Percentiles rank a stretch among this genome's conserved stretches.
Evolutionary conservation across 2,113 vertebrate genomes (phyloP).

Genomic region (Zootoca vivipara): DNA sequence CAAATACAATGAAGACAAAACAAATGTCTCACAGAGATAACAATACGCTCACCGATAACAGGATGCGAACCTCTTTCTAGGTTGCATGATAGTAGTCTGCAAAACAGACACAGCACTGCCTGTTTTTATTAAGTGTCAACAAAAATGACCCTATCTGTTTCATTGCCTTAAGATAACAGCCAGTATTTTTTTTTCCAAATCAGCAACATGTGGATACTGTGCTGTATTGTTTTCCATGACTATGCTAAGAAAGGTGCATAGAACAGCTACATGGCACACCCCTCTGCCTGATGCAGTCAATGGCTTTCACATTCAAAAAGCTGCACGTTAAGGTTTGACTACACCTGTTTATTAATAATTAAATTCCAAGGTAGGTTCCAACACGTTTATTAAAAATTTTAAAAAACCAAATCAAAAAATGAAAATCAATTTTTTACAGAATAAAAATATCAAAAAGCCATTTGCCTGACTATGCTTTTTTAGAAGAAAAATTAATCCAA

Average conservation of each 20-base stretch:
- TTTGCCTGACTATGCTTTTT: no score
- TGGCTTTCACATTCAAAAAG: background rate
- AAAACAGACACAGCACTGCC: fast-evolving
- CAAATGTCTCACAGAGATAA: conserved; percentile 2
- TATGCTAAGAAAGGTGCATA: background rate
- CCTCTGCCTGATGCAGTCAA: background rate
- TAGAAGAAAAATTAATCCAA: no score
- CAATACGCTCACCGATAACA: background rate
- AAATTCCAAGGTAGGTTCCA: no score
- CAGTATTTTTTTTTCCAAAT: background rate
- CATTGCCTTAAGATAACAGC: conserved; percentile 6
- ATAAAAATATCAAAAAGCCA: no score
- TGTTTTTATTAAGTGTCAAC: background rate
- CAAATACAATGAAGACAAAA: background rate
- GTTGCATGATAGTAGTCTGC: background rate
- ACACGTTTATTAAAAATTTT: no score
- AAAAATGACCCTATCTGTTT: background rate
- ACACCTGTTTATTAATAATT: no score
- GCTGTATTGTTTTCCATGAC: background rate
- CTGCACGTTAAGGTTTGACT: no score
- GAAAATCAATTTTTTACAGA: no score
- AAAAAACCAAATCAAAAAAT: no score
- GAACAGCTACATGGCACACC: no score
- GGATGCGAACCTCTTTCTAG: background rate
- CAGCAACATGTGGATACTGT: conserved; percentile 2